Evolutionary conservation across 1,140 invertebrate genomes (phyloP).

Genomic region (Ceratitis capitata): DNA sequence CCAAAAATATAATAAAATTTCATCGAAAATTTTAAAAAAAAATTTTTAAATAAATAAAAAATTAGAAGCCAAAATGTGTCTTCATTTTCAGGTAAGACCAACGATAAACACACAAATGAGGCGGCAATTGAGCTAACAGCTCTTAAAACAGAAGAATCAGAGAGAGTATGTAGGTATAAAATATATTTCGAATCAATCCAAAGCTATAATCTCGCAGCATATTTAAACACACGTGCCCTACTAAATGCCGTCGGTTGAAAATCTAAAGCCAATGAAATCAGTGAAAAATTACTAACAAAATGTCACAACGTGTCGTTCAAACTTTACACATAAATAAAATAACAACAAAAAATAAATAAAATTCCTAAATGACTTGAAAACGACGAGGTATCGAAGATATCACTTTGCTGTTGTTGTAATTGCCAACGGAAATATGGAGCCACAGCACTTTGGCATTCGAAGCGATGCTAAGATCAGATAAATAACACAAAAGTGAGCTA

Average conservation of each 20-base stretch:
- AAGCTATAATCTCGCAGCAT: too few relatives aligned
- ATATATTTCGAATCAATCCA: too few relatives aligned
- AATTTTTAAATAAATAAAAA: too few relatives aligned
- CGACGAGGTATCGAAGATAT: neutral
- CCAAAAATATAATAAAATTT: too few relatives aligned
- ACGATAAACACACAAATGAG: too few relatives aligned
- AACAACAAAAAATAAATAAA: constrained; percentile 6
- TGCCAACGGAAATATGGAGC: neutral
- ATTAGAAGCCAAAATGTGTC: too few relatives aligned
- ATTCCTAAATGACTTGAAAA: neutral
- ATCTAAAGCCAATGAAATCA: neutral
- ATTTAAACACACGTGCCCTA: neutral
- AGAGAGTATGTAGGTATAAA: too few relatives aligned
- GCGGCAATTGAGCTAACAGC: too few relatives aligned
- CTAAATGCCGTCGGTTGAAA: neutral
- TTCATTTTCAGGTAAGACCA: too few relatives aligned
- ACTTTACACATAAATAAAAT: neutral
- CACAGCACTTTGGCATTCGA: neutral
- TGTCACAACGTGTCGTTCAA: neutral
- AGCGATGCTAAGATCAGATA: neutral
- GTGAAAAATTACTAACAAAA: neutral
- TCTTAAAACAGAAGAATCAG: too few relatives aligned
- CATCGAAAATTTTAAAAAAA: too few relatives aligned
- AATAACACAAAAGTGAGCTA: neutral
- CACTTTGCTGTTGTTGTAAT: neutral